A percentile compares a stretch with the other conserved stretches of the same genome.
These are phyloP conservation scores for Acanthurus lineatus DNA, from an alignment of 2,797 vertebrate species.

Conservation along the genomic window DNA sequence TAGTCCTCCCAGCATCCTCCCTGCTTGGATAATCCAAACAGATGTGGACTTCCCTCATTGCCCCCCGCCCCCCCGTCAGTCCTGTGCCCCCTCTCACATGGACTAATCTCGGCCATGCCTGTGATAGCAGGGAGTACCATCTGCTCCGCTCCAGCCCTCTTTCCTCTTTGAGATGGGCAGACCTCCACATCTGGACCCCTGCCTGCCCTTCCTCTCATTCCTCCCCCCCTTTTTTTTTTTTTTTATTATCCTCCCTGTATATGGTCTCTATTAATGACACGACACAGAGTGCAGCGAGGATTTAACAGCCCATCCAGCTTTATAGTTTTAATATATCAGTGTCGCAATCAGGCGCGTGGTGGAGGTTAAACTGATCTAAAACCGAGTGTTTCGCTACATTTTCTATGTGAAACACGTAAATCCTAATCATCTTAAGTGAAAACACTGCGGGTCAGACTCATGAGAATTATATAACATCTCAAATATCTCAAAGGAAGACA, in stretches of 20 bases:
- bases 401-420: background rate
- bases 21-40: slow-evolving; percentile 68
- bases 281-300: slow-evolving; percentile 50
- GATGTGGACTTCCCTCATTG: slow-evolving; percentile 73
- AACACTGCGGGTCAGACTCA: background rate
- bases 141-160: slow-evolving; percentile 66
- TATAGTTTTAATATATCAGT: slow-evolving; percentile 54
- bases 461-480: background rate
- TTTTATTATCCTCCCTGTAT: slow-evolving; percentile 52
- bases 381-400: slow-evolving; percentile 17
- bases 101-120: slow-evolving; percentile 70
- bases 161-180: slow-evolving; percentile 59
- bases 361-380: slow-evolving; percentile 39
- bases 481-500: background rate
- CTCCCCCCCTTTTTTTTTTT: slow-evolving; percentile 54
- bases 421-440: background rate
- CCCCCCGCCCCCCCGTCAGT: slow-evolving; percentile 49
- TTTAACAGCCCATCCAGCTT: slow-evolving; percentile 69
- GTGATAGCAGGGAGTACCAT: slow-evolving; percentile 69
- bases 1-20: slow-evolving; percentile 17
- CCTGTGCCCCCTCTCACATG: slow-evolving; percentile 59
- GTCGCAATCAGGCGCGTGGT: slow-evolving; percentile 41
- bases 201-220: slow-evolving; percentile 52
- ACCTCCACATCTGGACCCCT: slow-evolving; percentile 77
- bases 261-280: slow-evolving; percentile 46